A percentile compares a stretch with the other conserved stretches of the same genome.
Conservation (phyloP, 2,888 invertebrate genomes). For the Shargacucullia verbasci region DNA sequence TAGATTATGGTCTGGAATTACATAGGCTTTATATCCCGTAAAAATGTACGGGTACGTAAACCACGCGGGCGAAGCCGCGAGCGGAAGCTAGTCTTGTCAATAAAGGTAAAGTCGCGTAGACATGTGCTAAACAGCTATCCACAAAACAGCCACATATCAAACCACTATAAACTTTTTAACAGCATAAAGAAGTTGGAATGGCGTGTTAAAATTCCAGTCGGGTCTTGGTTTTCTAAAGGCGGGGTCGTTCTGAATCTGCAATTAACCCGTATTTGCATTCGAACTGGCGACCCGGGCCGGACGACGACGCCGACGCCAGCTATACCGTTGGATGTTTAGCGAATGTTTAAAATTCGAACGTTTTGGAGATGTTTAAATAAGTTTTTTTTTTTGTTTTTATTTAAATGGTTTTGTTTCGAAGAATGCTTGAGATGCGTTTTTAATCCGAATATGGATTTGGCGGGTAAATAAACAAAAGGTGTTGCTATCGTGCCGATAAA, state of each 20-base stretch:
- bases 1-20: too few species aligned
- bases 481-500: too few species aligned
- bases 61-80: too few species aligned
- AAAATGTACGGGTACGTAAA: too few species aligned
- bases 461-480: too few species aligned
- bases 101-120: background rate
- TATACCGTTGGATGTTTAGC: conserved; percentile 21
- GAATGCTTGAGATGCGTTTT: conserved; percentile 30
- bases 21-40: too few species aligned
- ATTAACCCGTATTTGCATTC: conserved; percentile 82
- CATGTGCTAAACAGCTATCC: conserved; percentile 2
- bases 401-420: conserved; percentile 5
- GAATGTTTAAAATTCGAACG: conserved; percentile 34
- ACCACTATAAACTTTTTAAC: conserved; percentile 8
- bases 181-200: conserved; percentile 44
- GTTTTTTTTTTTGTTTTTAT: conserved; percentile 3
- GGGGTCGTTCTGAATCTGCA: conserved; percentile 79
- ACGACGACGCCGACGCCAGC: conserved; percentile 44
- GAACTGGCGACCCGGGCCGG: conserved; percentile 70
- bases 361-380: conserved; percentile 8
- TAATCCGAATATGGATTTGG: conserved; percentile 34
- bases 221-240: conserved; percentile 75
- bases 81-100: background rate
- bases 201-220: conserved; percentile 72
- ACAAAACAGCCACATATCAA: conserved; percentile 15